These are phyloP conservation scores for Lordiphosa stackelbergi DNA, from an alignment of 1,140 invertebrate species.

Conservation along the genomic window DNA sequence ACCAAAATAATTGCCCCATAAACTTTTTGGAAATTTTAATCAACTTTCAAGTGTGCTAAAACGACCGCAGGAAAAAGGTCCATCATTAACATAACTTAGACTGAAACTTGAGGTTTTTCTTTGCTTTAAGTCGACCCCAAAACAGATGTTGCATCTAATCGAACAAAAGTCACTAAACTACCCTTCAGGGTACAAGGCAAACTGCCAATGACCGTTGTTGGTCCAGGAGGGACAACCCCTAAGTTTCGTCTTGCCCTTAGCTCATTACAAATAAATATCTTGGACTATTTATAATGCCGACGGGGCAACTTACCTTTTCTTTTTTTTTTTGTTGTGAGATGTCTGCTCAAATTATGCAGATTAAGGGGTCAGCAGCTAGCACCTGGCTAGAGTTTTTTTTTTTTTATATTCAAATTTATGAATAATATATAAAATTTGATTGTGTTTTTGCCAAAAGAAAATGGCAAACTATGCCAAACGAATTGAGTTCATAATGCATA, in stretches of 20 bases:
- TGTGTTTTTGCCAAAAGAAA: slow-evolving; percentile 43
- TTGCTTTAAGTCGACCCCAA: slow-evolving; percentile 37
- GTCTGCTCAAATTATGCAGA: slow-evolving; percentile 67
- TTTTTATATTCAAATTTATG: slow-evolving; percentile 54
- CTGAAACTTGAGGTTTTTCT: slow-evolving; percentile 33
- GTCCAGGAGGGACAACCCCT: slow-evolving; percentile 11
- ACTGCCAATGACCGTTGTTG: slow-evolving; percentile 33
- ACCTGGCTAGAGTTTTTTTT: slow-evolving; percentile 49
- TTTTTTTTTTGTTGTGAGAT: slow-evolving; percentile 9
- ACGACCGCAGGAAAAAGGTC: slow-evolving; percentile 20
- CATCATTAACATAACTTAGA: slow-evolving; percentile 59
- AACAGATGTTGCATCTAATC: slow-evolving; percentile 65
- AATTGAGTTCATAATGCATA: slow-evolving; percentile 56
- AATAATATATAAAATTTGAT: slow-evolving; percentile 50
- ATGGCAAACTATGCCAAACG: slow-evolving; percentile 11
- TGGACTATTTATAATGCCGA: slow-evolving; percentile 67
- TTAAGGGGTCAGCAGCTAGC: slow-evolving; percentile 62
- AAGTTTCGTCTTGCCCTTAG: slow-evolving; percentile 20
- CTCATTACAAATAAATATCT: slow-evolving; percentile 73
- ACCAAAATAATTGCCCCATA: slow-evolving; percentile 40
- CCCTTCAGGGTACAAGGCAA: slow-evolving; percentile 29
- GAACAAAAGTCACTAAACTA: slow-evolving; percentile 62
- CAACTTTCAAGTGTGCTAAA: slow-evolving; percentile 25
- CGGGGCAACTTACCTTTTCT: slow-evolving; percentile 25
- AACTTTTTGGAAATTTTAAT: slow-evolving; percentile 55